Evolutionary conservation across 2,888 invertebrate species (phyloP).

Genomic region (Phlogophora meticulosa): DNA sequence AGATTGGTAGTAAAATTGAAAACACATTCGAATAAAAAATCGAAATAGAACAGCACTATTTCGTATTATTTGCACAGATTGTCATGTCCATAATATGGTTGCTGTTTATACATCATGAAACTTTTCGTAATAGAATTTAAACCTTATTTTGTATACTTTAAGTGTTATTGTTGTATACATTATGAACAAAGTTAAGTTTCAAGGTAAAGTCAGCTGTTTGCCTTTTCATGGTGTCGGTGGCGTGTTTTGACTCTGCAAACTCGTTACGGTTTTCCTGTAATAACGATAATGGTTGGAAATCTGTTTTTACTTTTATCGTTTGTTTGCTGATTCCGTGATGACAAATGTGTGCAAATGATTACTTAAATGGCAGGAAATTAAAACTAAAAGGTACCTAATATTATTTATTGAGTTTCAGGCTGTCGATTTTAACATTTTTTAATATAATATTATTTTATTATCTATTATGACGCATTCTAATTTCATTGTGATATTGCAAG

Average conservation of each 20-base stretch:
- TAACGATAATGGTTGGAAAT: constrained; percentile 35
- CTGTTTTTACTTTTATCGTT: constrained; percentile 18
- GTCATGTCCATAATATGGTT: constrained; percentile 31
- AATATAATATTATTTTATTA: background rate
- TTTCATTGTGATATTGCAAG: too few species aligned
- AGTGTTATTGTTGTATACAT: constrained; percentile 35
- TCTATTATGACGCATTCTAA: background rate
- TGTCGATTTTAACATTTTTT: background rate
- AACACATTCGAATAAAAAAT: constrained; percentile 38
- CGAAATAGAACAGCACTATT: constrained; percentile 45
- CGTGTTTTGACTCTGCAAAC: constrained; percentile 53
- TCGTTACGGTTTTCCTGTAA: constrained; percentile 37
- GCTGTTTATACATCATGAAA: constrained; percentile 8
- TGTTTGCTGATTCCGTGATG: background rate
- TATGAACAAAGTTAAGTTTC: constrained; percentile 50
- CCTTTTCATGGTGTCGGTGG: constrained; percentile 45
- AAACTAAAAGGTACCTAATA: background rate
- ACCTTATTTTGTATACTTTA: constrained; percentile 32
- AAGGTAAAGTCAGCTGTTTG: constrained; percentile 56
- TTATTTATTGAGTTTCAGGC: background rate
- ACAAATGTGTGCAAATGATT: background rate
- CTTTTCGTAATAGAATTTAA: constrained; percentile 27
- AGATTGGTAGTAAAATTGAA: background rate
- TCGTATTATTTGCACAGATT: constrained; percentile 68
- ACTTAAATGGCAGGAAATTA: background rate